Base-by-base conservation (phyloP, 1,140 invertebrate species). In the Drosophila nannoptera region DNA sequence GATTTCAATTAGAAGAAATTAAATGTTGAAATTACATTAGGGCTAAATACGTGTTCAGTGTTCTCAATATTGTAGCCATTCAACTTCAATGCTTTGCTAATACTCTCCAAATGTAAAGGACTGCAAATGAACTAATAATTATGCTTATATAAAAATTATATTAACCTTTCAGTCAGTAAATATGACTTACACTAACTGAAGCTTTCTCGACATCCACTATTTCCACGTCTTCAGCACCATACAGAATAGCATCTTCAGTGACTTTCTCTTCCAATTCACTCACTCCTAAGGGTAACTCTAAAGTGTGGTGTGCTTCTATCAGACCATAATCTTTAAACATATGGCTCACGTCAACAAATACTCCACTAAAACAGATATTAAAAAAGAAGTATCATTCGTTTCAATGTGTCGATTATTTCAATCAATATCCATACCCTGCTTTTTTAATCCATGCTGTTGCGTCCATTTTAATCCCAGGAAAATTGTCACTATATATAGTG, bases 211-310 rank as follows among this genome's bases (percentile, higher is more conserved):
- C 76, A 7, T 91, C 81, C 22, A 91, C 69, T 38, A 91, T 36
- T 87, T 90, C 88, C 2, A 93, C 92, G 55, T 94, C 93, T 80
- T 93, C 92, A 2, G 93, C 93, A 4, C 91, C 92, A 42, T 89
- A 77, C 65, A 90, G 88, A 67, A 94, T 94, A 0, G 93, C 93
- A 90, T 93, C 90, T 32, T 94, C 92, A 7, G 91, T 91, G 9
- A 91, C 92, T 40, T 84, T 75, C 71, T 94, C 92, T 32, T 92
- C 77, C 12, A 90, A 42, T 88, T 11, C 82, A 61, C 2, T 73
- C 65, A 8, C 58, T 32, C 22, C 55, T 33, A 22, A 22, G 35
- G 49, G 42, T 1, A 64, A 49, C n/a, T 68, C 67, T 2, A 67
- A 35, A 5, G 75, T 77, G 55, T 88, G 75, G 58, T 89, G 87